Conservation (phyloP, 2,113 vertebrate genomes). For the Aegotheles bennettii region DNA sequence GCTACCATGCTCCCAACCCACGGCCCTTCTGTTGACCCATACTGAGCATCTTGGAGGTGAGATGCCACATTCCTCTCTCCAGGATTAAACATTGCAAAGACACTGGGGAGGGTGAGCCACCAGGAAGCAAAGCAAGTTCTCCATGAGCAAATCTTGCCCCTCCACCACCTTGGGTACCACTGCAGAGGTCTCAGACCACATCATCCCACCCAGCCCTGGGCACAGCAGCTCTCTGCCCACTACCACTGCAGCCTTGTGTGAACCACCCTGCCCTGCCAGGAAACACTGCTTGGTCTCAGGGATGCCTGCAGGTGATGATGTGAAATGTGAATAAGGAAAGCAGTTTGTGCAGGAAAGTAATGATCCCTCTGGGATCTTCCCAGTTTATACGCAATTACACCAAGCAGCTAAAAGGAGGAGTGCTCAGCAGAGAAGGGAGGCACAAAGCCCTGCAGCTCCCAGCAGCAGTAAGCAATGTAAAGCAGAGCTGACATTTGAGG, state of each 20-base stretch:
- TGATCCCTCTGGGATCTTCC: conserved; percentile 41
- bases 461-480: background rate
- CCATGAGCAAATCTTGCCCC: background rate
- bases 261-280: background rate
- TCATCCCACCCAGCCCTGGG: background rate
- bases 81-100: background rate
- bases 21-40: background rate
- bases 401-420: conserved; percentile 17
- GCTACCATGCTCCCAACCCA: background rate
- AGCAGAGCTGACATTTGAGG: conserved; percentile 18
- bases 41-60: background rate
- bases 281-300: background rate
- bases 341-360: conserved; percentile 40
- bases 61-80: background rate
- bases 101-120: background rate
- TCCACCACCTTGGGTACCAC: background rate
- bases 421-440: background rate
- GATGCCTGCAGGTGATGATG: conserved; percentile 30
- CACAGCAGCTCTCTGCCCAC: background rate
- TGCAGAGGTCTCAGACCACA: background rate
- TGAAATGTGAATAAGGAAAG: conserved; percentile 49
- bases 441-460: conserved; percentile 5
- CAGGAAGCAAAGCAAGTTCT: fast-evolving
- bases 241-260: background rate
- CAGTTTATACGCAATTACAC: conserved; percentile 52